These are phyloP conservation scores for Nyctereutes procyonoides DNA, from an alignment of 2,113 vertebrate genomes.

Conservation along the genomic window DNA sequence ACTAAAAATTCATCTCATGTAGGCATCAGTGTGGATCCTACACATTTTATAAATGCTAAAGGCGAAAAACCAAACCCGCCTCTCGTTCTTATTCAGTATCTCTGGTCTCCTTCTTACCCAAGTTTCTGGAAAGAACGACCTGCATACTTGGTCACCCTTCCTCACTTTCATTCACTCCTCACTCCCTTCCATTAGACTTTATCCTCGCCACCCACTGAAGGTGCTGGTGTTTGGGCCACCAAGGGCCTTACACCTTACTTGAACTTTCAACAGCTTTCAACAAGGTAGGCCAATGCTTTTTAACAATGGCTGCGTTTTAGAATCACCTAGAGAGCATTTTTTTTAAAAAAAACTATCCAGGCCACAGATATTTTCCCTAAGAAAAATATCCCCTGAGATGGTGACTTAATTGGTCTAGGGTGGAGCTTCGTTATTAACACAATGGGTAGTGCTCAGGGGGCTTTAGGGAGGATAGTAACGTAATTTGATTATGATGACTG, in stretches of 20 bases:
- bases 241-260: background rate
- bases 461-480: background rate
- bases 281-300: background rate
- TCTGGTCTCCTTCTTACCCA: background rate
- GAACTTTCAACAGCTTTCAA: background rate
- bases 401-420: background rate
- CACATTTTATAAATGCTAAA: background rate
- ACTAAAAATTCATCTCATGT: background rate
- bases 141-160: background rate
- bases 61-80: background rate
- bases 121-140: background rate
- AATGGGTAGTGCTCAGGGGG: background rate
- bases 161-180: background rate
- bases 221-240: background rate
- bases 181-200: background rate
- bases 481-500: background rate
- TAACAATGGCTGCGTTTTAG: background rate
- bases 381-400: background rate
- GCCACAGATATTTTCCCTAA: background rate
- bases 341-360: background rate
- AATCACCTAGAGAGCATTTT: background rate
- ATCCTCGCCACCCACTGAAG: background rate
- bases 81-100: background rate
- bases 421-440: background rate
- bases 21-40: background rate